These are phyloP conservation scores for Mycetomoellerius zeteki DNA, from an alignment of 1,140 invertebrate species.

Conservation along the genomic window DNA sequence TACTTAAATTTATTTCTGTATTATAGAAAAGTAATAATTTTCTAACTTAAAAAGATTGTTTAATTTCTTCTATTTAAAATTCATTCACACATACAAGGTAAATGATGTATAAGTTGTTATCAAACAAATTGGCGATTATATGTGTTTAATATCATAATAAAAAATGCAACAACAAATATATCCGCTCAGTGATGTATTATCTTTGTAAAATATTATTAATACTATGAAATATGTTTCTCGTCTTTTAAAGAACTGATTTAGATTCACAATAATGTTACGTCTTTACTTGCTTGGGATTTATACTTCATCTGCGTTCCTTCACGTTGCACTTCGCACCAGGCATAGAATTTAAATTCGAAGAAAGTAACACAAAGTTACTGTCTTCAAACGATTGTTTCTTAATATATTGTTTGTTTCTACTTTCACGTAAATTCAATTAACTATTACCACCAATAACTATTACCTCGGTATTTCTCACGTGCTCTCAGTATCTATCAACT, in stretches of 20 bases:
- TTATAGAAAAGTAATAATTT: neutral
- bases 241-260: neutral
- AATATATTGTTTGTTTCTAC: conserved; percentile 21
- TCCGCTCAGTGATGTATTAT: neutral
- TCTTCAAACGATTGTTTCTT: conserved; percentile 18
- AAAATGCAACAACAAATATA: neutral
- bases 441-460: too few relatives aligned
- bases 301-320: conserved; percentile 1
- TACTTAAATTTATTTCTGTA: neutral
- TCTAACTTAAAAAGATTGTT: neutral
- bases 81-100: neutral
- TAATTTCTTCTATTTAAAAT: neutral
- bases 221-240: too few relatives aligned
- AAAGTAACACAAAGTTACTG: neutral
- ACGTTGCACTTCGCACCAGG: neutral
- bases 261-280: conserved; percentile 13
- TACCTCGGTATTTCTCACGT: neutral
- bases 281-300: neutral
- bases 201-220: neutral
- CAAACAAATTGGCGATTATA: neutral
- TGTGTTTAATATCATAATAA: neutral
- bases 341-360: conserved; percentile 28
- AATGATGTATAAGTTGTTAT: neutral
- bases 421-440: conserved; percentile 23
- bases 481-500: neutral